These are phyloP conservation scores for Yoshiicerus persimilis DNA, from an alignment of 1,140 invertebrate genomes.

Conservation along the genomic window DNA sequence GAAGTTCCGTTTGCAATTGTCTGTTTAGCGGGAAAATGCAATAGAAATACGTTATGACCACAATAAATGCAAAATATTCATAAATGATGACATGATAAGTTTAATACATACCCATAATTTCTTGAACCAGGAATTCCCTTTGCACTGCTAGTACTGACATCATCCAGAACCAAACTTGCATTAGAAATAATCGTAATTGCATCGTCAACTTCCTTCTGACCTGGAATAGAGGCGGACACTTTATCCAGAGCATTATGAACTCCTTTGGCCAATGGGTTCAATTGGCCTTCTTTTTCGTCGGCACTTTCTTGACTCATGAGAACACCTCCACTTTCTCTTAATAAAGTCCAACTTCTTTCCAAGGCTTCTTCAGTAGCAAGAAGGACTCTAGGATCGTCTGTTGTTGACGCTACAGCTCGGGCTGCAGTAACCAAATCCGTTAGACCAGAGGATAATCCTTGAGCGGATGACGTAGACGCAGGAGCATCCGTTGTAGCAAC, in stretches of 20 bases:
- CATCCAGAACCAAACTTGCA: conserved; percentile 70
- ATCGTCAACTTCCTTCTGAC: conserved; percentile 84
- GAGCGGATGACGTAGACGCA: conserved; percentile 34
- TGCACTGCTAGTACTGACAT: conserved; percentile 56
- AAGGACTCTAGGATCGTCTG: conserved; percentile 32
- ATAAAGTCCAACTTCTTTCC: conserved; percentile 45
- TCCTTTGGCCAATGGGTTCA: conserved; percentile 63
- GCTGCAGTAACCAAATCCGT: conserved; percentile 41
- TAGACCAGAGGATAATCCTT: conserved; percentile 45
- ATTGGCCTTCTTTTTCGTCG: conserved; percentile 59
- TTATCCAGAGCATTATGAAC: conserved; percentile 64
- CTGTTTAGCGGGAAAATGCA: conserved; percentile 52
- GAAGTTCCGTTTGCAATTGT: conserved; percentile 82
- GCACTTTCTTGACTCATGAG: conserved; percentile 27
- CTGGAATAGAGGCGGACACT: conserved; percentile 52
- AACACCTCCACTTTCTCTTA: conserved; percentile 39
- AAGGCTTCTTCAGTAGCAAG: conserved; percentile 46
- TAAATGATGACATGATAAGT: too few species aligned
- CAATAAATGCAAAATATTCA: too few species aligned
- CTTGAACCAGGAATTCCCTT: conserved; percentile 65
- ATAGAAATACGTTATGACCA: not conserved
- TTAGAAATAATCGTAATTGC: conserved; percentile 79
- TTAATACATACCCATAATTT: conserved; percentile 65
- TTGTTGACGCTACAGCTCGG: conserved; percentile 42
- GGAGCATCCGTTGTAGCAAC: conserved; percentile 29